Conservation (phyloP, 2,888 invertebrate genomes). For the Lydus trimaculatus region DNA sequence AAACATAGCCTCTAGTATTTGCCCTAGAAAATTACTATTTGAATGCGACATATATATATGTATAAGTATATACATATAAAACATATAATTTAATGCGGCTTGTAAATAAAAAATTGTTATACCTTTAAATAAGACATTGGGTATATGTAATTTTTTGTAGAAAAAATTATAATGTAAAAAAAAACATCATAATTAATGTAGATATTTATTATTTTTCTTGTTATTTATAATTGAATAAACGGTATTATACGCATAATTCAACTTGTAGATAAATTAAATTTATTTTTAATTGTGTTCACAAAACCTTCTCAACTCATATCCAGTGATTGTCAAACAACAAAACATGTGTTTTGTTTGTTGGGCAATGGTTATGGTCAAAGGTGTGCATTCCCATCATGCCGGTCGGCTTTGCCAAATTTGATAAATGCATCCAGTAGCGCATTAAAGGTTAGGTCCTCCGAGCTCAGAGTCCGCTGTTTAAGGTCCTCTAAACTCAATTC, state of each 20-base stretch:
- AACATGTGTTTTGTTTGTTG: too few species aligned
- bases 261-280: too few species aligned
- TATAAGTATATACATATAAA: conserved; percentile 16
- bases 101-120: conserved; percentile 48
- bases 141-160: conserved; percentile 47
- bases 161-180: conserved; percentile 39
- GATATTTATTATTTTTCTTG: conserved; percentile 53
- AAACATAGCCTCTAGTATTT: neutral
- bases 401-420: too few species aligned
- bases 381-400: too few species aligned
- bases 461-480: too few species aligned
- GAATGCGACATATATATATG: conserved; percentile 34
- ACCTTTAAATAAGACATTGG: conserved; percentile 37
- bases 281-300: too few species aligned
- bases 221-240: conserved; percentile 51
- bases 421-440: too few species aligned
- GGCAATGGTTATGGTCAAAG: too few species aligned
- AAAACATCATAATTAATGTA: conserved; percentile 44
- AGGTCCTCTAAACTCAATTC: too few species aligned
- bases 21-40: conserved; percentile 24
- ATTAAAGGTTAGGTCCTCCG: too few species aligned
- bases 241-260: conserved; percentile 40
- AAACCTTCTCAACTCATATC: too few species aligned
- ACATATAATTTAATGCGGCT: conserved; percentile 19
- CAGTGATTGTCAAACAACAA: too few species aligned